Percentiles rank a stretch among this genome's conserved stretches.
These are phyloP conservation scores for Nasonovia ribisnigri DNA, from an alignment of 2,888 invertebrate genomes.

Conservation along the genomic window DNA sequence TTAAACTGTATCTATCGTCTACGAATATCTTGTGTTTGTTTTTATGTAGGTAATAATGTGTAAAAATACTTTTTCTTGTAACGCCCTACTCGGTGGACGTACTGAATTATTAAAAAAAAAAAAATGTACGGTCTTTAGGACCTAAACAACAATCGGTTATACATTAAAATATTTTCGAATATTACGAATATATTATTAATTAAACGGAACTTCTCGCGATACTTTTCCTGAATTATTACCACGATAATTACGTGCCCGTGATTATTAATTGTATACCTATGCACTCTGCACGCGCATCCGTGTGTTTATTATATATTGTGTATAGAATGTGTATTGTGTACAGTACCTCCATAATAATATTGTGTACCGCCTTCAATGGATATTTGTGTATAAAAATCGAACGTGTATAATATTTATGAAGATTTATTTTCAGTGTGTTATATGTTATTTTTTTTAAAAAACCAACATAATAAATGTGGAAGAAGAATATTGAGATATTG, in stretches of 20 bases:
- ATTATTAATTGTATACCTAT: background rate
- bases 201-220: background rate
- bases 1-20: background rate
- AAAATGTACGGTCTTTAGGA: slow-evolving; percentile 17
- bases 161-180: background rate
- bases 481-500: slow-evolving; percentile 19
- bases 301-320: background rate
- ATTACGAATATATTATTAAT: background rate
- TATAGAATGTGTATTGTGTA: slow-evolving; percentile 33
- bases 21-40: slow-evolving; percentile 11
- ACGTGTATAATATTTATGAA: slow-evolving; percentile 49
- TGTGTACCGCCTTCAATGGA: background rate
- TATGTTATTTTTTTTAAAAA: slow-evolving; percentile 48
- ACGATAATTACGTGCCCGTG: slow-evolving; percentile 6
- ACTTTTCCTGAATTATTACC: slow-evolving; percentile 47
- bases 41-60: background rate
- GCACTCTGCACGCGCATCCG: background rate
- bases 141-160: background rate
- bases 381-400: slow-evolving; percentile 9
- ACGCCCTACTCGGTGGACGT: slow-evolving; percentile 1
- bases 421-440: slow-evolving; percentile 61
- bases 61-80: slow-evolving; percentile 7
- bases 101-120: slow-evolving; percentile 29
- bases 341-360: background rate
- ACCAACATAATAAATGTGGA: slow-evolving; percentile 24